A percentile compares a stretch with the other conserved stretches of the same genome.
Evolutionary conservation across 2,113 vertebrate genomes (phyloP).

Genomic region (Diphyllodes magnificus): DNA sequence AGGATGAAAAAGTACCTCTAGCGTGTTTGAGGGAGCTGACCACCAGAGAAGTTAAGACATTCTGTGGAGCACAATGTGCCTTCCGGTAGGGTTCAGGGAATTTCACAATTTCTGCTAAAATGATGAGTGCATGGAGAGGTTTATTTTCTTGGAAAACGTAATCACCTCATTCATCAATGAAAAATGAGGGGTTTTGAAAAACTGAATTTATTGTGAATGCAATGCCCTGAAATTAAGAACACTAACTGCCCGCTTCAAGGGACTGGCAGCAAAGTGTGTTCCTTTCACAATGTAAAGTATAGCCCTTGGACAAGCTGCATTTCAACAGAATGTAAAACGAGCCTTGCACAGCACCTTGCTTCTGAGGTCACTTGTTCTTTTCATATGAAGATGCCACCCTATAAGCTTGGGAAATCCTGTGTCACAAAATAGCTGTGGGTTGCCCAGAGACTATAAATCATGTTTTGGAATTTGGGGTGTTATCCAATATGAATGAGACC

Average conservation of each 20-base stretch:
- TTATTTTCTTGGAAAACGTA: not conserved
- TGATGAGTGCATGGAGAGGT: not conserved
- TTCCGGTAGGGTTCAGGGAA: not conserved
- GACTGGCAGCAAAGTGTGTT: not conserved
- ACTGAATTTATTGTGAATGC: not conserved
- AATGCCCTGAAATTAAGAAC: not conserved
- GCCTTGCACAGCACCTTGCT: not conserved
- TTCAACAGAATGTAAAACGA: not conserved
- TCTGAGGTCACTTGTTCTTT: slow-evolving; percentile 37
- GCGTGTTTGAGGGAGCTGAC: not conserved
- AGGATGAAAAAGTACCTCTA: not conserved
- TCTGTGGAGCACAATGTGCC: not conserved
- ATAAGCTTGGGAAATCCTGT: slow-evolving; percentile 17
- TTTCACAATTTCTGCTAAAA: not conserved
- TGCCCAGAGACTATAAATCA: slow-evolving; percentile 16
- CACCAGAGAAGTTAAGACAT: not conserved
- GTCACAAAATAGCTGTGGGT: not conserved
- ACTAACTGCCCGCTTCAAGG: not conserved
- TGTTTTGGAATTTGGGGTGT: not conserved
- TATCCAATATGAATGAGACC: slow-evolving; percentile 32
- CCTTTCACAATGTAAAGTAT: not conserved
- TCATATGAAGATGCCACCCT: not conserved
- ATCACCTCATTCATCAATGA: not conserved
- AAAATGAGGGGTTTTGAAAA: not conserved
- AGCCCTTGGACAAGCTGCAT: not conserved